phyloP scores from a whole-genome alignment of 2,797 vertebrate genomes.

The Fratercula arctica region DNA sequence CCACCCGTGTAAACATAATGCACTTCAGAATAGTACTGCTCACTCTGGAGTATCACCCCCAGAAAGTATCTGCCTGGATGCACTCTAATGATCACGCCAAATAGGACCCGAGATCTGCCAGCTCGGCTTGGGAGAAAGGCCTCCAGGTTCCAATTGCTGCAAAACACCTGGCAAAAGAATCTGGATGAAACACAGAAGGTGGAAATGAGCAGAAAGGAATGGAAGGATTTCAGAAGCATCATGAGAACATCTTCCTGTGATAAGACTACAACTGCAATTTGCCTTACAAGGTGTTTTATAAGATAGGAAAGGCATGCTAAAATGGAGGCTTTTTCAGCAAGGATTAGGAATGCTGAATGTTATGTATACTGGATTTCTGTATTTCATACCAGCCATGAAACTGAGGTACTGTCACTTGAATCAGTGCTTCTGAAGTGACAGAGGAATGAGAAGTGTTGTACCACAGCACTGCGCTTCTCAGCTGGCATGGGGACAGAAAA shows the following conservation, averaged over 20 bases:
- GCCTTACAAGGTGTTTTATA: neutral
- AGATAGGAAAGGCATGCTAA: neutral
- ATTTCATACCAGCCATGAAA: neutral
- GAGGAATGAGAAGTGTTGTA: neutral
- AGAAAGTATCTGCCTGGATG: neutral
- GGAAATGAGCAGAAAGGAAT: neutral
- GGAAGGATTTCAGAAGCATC: neutral
- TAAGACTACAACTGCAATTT: neutral
- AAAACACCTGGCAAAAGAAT: neutral
- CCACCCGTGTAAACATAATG: neutral
- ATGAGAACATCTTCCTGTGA: neutral
- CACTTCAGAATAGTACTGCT: neutral
- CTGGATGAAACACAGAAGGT: neutral
- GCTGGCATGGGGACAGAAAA: neutral
- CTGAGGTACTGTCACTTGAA: neutral
- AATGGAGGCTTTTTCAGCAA: neutral
- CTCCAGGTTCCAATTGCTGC: neutral
- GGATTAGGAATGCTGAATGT: neutral
- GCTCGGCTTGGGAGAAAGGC: neutral
- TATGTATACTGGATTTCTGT: neutral
- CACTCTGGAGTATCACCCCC: neutral
- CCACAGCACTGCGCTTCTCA: neutral
- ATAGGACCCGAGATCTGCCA: neutral
- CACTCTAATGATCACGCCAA: fast-evolving
- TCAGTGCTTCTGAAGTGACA: neutral